Percentiles rank a stretch among this genome's conserved stretches.
These are phyloP conservation scores for Antedon mediterranea DNA, from an alignment of 53 echinoderm and acorn worm species.

Conservation along the genomic window DNA sequence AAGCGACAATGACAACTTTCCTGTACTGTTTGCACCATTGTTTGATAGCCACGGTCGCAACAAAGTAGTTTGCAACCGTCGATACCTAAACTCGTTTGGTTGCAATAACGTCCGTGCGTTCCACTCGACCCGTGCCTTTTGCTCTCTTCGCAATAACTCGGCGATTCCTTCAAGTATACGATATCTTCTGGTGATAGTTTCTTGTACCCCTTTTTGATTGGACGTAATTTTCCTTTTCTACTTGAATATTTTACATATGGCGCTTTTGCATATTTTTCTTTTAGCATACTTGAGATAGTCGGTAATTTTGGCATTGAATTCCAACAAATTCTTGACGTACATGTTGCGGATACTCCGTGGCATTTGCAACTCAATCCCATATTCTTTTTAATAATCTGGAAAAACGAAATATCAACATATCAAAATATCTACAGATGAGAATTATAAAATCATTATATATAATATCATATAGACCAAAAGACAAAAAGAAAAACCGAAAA, in stretches of 20 bases:
- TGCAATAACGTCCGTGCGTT: conserved; percentile 86
- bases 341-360: conserved; percentile 92
- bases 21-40: conserved; percentile 58
- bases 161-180: conserved; percentile 65
- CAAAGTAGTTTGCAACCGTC: conserved; percentile 75
- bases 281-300: conserved; percentile 30
- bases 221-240: conserved; percentile 44
- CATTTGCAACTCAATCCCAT: conserved; percentile 90
- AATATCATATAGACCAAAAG: too few relatives aligned
- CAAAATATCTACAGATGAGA: too few relatives aligned
- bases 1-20: conserved; percentile 88
- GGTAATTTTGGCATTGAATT: conserved; percentile 84
- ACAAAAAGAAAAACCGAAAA: too few relatives aligned
- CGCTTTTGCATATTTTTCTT: conserved; percentile 34
- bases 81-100: conserved; percentile 56
- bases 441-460: too few relatives aligned
- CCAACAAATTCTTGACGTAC: conserved; percentile 91
- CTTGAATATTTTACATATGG: conserved; percentile 47
- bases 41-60: conserved; percentile 90
- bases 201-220: conserved; percentile 21
- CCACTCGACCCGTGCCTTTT: conserved; percentile 75
- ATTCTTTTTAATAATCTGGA: conserved; percentile 63
- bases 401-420: background rate
- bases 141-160: conserved; percentile 89
- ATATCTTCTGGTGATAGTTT: conserved; percentile 43